Conservation (phyloP, 2,797 vertebrate species). For the Sebastolobus alascanus region DNA sequence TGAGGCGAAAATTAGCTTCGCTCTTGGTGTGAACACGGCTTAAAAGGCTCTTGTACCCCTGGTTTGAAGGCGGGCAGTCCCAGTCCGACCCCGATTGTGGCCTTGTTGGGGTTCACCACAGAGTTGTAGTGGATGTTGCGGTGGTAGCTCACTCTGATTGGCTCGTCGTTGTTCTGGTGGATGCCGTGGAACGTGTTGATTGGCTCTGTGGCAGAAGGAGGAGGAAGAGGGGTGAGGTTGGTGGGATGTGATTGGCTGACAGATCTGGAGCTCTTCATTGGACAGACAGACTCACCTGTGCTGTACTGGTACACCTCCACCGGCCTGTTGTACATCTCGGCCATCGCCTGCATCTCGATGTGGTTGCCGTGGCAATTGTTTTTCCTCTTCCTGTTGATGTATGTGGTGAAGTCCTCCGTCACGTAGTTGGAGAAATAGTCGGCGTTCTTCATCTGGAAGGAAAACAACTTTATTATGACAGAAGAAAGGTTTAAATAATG, state of each 20-base stretch:
- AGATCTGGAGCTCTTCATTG: background rate
- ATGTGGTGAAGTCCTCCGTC: constrained; percentile 96
- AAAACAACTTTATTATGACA: background rate
- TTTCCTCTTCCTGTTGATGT: constrained; percentile 96
- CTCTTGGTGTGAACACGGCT: no score
- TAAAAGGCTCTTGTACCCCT: constrained; percentile 81
- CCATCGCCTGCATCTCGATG: constrained; percentile 98
- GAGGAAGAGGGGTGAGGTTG: constrained; percentile 9
- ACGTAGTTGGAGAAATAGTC: constrained; percentile 98
- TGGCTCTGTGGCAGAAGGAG: constrained; percentile 85
- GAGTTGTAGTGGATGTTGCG: constrained; percentile 98
- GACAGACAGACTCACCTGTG: constrained; percentile 83
- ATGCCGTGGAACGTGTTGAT: constrained; percentile 98
- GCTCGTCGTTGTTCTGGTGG: constrained; percentile 95
- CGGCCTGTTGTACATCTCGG: constrained; percentile 96
- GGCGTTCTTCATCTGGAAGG: constrained; percentile 92
- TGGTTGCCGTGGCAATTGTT: constrained; percentile 97
- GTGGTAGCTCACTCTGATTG: constrained; percentile 97
- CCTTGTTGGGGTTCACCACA: constrained; percentile 96
- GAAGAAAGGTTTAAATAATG: background rate
- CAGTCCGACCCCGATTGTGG: constrained; percentile 94
- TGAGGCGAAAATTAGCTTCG: no score
- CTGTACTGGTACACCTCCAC: constrained; percentile 96
- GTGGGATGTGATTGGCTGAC: background rate
- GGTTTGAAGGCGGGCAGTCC: constrained; percentile 96